Conservation (phyloP, 1,140 invertebrate genomes). For the Papilio machaon region DNA sequence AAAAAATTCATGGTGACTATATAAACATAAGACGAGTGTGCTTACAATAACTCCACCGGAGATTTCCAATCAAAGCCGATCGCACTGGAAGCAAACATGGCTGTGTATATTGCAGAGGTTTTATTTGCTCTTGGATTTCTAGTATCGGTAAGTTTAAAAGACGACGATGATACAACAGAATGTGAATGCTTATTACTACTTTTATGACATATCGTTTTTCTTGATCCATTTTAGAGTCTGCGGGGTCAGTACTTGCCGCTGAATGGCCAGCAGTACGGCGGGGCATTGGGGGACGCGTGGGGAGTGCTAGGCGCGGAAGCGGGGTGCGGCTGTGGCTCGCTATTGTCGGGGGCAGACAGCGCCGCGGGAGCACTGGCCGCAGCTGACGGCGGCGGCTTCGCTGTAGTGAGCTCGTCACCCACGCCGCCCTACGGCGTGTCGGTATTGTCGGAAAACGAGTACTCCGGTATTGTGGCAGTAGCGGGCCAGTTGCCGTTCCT, state of each 20-base stretch:
- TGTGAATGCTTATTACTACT: not conserved
- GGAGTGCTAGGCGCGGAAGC: not conserved
- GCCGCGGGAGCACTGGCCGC: not conserved
- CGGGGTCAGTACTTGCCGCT: not conserved
- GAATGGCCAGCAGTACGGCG: not conserved
- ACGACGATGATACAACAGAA: not conserved
- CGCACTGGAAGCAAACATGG: constrained; percentile 6
- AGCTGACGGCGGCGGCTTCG: not conserved
- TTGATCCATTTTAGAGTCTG: not conserved
- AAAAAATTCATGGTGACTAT: not conserved
- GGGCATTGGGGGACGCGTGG: not conserved
- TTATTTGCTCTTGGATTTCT: constrained; percentile 6
- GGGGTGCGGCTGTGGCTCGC: not conserved
- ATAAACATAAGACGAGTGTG: not conserved
- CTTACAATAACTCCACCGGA: not conserved
- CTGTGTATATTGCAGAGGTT: not conserved
- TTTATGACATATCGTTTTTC: too few species aligned
- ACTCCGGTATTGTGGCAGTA: not conserved
- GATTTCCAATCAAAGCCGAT: not conserved
- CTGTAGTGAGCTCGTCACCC: not conserved
- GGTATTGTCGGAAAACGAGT: constrained; percentile 3
- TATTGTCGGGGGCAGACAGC: not conserved
- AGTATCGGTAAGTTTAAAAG: constrained; percentile 6
- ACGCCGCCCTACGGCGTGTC: not conserved
- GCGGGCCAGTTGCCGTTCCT: not conserved